phyloP scores from a whole-genome alignment of 2,888 invertebrate genomes.

The Drosophila pseudotalamancana region DNA sequence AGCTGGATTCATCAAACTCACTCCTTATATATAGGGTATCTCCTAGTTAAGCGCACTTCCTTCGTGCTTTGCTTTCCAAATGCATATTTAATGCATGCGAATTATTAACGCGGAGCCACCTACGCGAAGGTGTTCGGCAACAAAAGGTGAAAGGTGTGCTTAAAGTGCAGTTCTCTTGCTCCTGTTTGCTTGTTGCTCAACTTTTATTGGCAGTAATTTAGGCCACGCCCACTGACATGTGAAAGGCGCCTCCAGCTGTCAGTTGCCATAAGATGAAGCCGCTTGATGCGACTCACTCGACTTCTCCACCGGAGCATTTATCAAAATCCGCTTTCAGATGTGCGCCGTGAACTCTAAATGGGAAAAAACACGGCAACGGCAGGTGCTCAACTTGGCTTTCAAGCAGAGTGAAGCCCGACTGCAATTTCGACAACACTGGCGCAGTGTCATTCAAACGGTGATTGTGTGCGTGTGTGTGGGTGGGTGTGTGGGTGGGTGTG shows the following conservation, averaged over 20 bases:
- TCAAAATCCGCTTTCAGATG: conserved; percentile 62
- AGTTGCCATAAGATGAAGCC: conserved; percentile 35
- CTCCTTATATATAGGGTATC: no score
- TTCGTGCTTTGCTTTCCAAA: conserved; percentile 38
- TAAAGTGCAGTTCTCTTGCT: conserved; percentile 24
- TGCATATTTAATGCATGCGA: conserved; percentile 70
- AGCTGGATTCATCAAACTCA: no score
- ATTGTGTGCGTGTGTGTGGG: conserved; percentile 25
- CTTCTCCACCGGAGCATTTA: conserved; percentile 63
- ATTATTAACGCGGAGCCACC: conserved; percentile 56
- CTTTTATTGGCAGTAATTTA: conserved; percentile 62
- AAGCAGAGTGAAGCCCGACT: conserved; percentile 17
- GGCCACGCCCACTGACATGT: conserved; percentile 13
- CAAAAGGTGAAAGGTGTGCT: neutral
- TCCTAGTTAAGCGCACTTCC: no score
- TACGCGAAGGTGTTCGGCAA: conserved; percentile 1
- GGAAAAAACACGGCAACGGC: conserved; percentile 15
- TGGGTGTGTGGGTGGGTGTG: no score
- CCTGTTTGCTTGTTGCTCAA: conserved; percentile 2
- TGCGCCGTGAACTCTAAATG: conserved; percentile 1
- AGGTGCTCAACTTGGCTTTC: conserved; percentile 21
- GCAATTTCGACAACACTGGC: conserved; percentile 57
- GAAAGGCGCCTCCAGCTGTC: conserved; percentile 23
- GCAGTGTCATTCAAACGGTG: conserved; percentile 64
- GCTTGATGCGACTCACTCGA: conserved; percentile 36